Evolutionary conservation across 2,888 invertebrate genomes (phyloP), one percentile per base, ranked within the genome.

Genomic region (Eupithecia dodoneata): DNA sequence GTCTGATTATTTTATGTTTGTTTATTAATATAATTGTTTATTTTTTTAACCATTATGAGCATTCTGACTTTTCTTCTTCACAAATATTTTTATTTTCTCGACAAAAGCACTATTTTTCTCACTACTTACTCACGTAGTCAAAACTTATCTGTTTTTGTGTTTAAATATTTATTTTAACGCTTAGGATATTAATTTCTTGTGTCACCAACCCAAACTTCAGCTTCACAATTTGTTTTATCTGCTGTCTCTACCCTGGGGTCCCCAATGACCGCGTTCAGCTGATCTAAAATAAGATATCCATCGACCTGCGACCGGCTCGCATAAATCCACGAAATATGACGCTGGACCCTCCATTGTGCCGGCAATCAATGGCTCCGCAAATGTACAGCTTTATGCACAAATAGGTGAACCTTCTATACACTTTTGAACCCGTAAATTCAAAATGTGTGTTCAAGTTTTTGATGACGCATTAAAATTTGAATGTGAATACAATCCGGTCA

Each of bases 231-330:
- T 6, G 18, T 70, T 70, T 70, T 70, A 45, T 47, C 30, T 89
- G 85, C 75, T 74, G 67, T 77, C 76, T 76, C 41, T 72, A 79
- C 75, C 79, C 44, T 70, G 52, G 75, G 81, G 86, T 88, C 88
- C 89, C 88, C 85, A 81, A 87, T 89, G 89, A 87, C 87, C 89
- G 85, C 89, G 85, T 84, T 87, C 85, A 87, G 91, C 90, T 91
- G 92, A 90, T 91, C 89, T 86, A 87, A 89, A 91, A 89, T 92
- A 90, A 92, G 92, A 92, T 91, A 91, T 90, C 89, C 87, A 87
- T 85, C 81, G 88, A 80, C 87, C 91, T 90, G 86, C 84, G 89
- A 85, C 90, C 91, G 87, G 87, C 75, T 79, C 81, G 84, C 88
- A 91, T 92, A 91, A 91, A 92, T 92, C 88, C 85, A 86, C 87